Base-by-base conservation (phyloP, 2,113 vertebrate species). In the Gallinago undulata region DNA sequence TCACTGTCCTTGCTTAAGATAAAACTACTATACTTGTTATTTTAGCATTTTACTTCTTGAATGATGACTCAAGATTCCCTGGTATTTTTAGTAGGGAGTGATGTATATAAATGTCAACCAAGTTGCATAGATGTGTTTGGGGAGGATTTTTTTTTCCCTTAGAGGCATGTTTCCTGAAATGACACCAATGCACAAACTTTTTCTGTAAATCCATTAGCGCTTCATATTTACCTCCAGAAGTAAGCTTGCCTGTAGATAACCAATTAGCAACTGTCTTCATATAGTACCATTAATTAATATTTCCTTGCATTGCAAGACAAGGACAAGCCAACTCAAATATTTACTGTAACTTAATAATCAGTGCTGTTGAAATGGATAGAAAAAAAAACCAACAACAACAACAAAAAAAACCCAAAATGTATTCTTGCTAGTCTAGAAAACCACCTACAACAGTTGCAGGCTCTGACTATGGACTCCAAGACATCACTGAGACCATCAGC, bases 321-420 rank as follows among this genome's bases (percentile, higher is more conserved):
- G 30, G 60, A 27, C 39, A 64, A 73, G 31, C 23, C 57, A 89
- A 24, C 33, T 94, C 62, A 83, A 57, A 39, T 64, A 57, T 39
- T 53, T 85, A 19, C 27, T 77, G 21, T n/a, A 85, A 35, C 25
- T 77, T 90, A 23, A 60, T 27, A 13, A 43, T 85, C 48, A 68
- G 17, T 68, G 13, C 48, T 67, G 9, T 67, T 72, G 28, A 66
- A 84, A 79, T 47, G n/a, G 57, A 57, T 91, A 7, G 10, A 11
- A 11, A 13, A 55, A 62, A 19, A 47, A 11, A 53, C 59, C 47
- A 14, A 2, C 35, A 37, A 0, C 0, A 4, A 45, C 15, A 19
- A 47, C 2, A 10, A 57, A 39, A 39, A 39, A 39, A 39, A 39
- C 39, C 39, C 39, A 39, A 39, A 14, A 33, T 11, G 2, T 7